Conservation (phyloP, 1,140 invertebrate genomes). For the Lordiphosa stackelbergi region DNA sequence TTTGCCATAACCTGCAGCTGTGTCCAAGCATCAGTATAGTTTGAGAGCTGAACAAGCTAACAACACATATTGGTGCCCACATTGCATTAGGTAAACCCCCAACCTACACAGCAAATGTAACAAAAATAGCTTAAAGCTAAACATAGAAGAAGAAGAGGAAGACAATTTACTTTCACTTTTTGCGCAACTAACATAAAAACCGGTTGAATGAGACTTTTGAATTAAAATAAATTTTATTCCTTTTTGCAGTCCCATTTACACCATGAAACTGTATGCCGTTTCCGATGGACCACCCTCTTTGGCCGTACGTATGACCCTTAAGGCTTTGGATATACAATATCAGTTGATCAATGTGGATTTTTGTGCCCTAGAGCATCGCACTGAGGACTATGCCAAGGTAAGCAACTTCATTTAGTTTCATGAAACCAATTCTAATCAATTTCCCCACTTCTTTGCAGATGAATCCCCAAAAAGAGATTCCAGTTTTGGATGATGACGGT, state of each 20-base stretch:
- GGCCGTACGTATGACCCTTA: constrained; percentile 83
- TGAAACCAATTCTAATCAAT: neutral
- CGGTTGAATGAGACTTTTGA: constrained; percentile 39
- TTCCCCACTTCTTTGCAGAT: constrained; percentile 78
- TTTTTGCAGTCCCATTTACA: constrained; percentile 59
- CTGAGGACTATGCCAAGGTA: constrained; percentile 83
- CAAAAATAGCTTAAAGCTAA: constrained; percentile 29
- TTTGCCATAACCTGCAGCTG: constrained; percentile 7
- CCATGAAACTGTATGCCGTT: constrained; percentile 84
- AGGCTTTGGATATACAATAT: constrained; percentile 81
- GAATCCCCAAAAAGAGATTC: constrained; percentile 89
- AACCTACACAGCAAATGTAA: neutral
- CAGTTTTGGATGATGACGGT: constrained; percentile 85
- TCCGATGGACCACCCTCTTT: constrained; percentile 87
- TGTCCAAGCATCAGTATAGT: constrained; percentile 24
- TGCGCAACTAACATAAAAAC: constrained; percentile 24
- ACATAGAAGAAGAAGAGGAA: constrained; percentile 30
- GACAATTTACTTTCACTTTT: constrained; percentile 52
- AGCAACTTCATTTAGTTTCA: neutral
- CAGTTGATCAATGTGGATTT: constrained; percentile 84
- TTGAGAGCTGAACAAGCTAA: constrained; percentile 34
- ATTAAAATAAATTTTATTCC: constrained; percentile 14
- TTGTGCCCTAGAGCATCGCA: constrained; percentile 84
- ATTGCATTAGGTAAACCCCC: constrained; percentile 1
- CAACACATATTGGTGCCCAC: constrained; percentile 6